Evolutionary conservation across 1,140 invertebrate species (phyloP), one percentile per base, ranked within the genome.

Genomic region (Drosophila trapezifrons): DNA sequence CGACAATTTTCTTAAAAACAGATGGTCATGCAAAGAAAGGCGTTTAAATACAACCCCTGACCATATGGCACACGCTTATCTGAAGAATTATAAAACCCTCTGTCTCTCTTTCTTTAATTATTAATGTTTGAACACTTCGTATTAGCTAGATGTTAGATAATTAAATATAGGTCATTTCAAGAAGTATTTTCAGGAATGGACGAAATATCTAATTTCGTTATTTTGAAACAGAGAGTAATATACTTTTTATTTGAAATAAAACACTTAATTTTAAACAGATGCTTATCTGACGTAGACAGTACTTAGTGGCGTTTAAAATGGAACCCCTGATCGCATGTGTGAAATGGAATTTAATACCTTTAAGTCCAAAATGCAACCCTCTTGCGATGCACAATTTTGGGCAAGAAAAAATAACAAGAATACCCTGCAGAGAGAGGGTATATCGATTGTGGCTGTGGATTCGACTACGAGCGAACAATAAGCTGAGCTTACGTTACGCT

Each of bases 401-500:
- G 15, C 47, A 73, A 65, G 58, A 60, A 66, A 55, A 38, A 70
- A 62, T 56, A 47, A 49, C 37, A 20, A 55, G 25, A 54, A 46
- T 47, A 71, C 66, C 52, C 54, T 37, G 8, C 10, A 40, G 22
- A 15, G 43, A 7, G 40, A 46, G 51, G 51, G 72, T 55, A 60
- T 62, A 73, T 73, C 37, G 65, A 70, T 57, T 70, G 59, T 74
- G 58, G n/a, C 71, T 73, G 71, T 60, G 37, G n/a, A n/a, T n/a
- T n/a, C n/a, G n/a, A n/a, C 58, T 75, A 52, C 10, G 52, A 42
- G 40, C 79, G 59, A 85, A 72, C 83, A 82, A 80, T 76, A 86
- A 80, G 77, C 83, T 84, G 78, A 70, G 87, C 89, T 90, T 90
- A 89, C 89, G 87, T 90, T 90, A 90, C 89, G 87, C 87, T 87